Evolutionary conservation across 2,797 vertebrate genomes (phyloP).

Genomic region (Pagetopsis macropterus): DNA sequence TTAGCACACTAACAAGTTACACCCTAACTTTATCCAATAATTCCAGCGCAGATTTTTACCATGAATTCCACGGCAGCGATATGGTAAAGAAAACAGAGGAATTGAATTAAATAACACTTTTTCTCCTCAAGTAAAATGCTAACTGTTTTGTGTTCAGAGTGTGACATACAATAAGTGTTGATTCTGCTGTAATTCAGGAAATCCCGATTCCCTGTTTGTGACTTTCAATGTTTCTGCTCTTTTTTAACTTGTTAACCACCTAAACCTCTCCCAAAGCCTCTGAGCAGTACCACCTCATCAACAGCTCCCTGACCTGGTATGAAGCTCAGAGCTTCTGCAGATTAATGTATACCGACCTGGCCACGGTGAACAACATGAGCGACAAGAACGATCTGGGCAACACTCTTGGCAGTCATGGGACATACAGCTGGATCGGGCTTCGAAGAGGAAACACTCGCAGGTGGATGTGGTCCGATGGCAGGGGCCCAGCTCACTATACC

Average conservation of each 20-base stretch:
- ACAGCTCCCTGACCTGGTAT: slow-evolving; percentile 28
- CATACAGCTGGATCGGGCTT: slow-evolving; percentile 59
- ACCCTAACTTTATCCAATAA: too few relatives aligned
- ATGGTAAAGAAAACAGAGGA: too few relatives aligned
- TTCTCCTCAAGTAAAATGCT: too few relatives aligned
- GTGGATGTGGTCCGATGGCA: slow-evolving; percentile 57
- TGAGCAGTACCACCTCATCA: slow-evolving; percentile 41
- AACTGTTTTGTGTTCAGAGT: too few relatives aligned
- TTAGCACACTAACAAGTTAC: too few relatives aligned
- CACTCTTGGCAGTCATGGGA: not conserved
- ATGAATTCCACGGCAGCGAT: too few relatives aligned
- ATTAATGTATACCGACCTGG: slow-evolving; percentile 54
- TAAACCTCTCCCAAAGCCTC: not conserved
- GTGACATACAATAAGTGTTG: too few relatives aligned
- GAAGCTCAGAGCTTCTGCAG: slow-evolving; percentile 65
- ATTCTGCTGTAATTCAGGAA: too few relatives aligned
- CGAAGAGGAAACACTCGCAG: fast-evolving
- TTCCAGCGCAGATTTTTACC: too few relatives aligned
- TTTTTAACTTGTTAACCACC: not conserved
- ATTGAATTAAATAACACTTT: too few relatives aligned
- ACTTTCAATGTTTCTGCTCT: not conserved
- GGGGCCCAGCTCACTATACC: not conserved
- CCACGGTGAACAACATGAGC: slow-evolving; percentile 22
- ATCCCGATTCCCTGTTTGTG: too few relatives aligned
- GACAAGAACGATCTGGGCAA: not conserved